Evolutionary conservation across 2,888 invertebrate genomes (phyloP).

Genomic region (Nysson spinosus): DNA sequence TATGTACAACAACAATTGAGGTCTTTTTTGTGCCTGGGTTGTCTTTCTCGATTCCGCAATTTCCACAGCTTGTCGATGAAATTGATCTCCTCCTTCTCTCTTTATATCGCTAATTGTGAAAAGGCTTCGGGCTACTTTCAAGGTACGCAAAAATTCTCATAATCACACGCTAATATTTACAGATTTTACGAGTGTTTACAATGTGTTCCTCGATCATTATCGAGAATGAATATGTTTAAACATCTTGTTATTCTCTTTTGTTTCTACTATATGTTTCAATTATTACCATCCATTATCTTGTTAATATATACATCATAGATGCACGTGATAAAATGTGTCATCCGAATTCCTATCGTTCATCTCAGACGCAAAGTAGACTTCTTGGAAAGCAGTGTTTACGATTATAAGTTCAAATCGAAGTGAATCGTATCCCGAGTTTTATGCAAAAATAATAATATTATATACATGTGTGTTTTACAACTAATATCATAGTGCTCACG

Average conservation of each 20-base stretch:
- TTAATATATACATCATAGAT: constrained; percentile 13
- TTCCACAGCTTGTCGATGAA: not conserved
- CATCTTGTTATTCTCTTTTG: not conserved
- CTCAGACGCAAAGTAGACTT: not conserved
- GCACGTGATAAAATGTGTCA: constrained; percentile 20
- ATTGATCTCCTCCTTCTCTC: constrained; percentile 3
- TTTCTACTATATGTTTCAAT: not conserved
- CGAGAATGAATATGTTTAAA: too few species aligned
- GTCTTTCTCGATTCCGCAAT: not conserved
- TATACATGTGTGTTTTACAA: too few species aligned
- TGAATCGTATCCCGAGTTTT: too few species aligned
- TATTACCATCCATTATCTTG: not conserved
- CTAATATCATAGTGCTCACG: too few species aligned
- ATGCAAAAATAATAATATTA: too few species aligned
- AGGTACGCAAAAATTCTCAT: constrained; percentile 63
- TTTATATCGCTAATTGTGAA: constrained; percentile 46
- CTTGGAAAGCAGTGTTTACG: not conserved
- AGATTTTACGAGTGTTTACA: constrained; percentile 34
- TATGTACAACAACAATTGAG: constrained; percentile 50
- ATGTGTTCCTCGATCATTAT: not conserved
- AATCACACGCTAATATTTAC: constrained; percentile 58
- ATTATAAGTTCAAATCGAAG: too few species aligned
- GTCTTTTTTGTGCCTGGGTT: constrained; percentile 29
- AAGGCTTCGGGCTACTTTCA: constrained; percentile 68
- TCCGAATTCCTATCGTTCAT: not conserved